Conservation (phyloP, 2,888 invertebrate species). For the Carcina quercana region DNA sequence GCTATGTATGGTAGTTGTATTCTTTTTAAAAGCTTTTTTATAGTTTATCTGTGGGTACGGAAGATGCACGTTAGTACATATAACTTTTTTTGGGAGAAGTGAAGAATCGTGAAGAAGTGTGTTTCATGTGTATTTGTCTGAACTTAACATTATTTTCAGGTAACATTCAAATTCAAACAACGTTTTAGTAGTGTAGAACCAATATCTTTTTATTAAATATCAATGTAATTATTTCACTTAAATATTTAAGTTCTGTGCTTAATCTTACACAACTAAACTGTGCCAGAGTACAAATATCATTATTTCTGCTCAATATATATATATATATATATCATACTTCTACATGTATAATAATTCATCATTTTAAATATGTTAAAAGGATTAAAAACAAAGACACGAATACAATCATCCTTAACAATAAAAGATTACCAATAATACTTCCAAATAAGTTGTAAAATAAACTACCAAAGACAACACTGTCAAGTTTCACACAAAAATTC, state of each 20-base stretch:
- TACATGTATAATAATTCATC: not conserved
- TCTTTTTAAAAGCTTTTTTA: too few relatives aligned
- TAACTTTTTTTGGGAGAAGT: too few relatives aligned
- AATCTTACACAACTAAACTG: constrained; percentile 3
- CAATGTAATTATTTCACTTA: too few relatives aligned
- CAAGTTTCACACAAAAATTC: constrained; percentile 4
- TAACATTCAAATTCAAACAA: constrained; percentile 24
- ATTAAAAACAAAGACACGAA: constrained; percentile 1
- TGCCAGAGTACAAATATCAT: constrained; percentile 9
- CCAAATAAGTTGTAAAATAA: too few relatives aligned
- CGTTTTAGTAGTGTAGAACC: constrained; percentile 15
- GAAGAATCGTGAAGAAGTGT: too few relatives aligned
- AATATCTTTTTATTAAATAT: constrained; percentile 28
- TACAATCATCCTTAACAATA: too few relatives aligned
- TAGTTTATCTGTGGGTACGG: too few relatives aligned
- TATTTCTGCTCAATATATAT: constrained; percentile 23
- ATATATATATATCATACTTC: not conserved
- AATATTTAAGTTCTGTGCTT: constrained; percentile 12
- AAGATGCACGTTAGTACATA: too few relatives aligned
- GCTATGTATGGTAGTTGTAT: too few relatives aligned
- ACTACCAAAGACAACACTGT: too few relatives aligned
- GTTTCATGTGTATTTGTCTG: too few relatives aligned
- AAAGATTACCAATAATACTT: constrained; percentile 3
- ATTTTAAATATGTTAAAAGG: not conserved
- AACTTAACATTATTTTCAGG: too few relatives aligned